Base-by-base conservation (phyloP, 1,140 invertebrate species). In the Ips typographus region DNA sequence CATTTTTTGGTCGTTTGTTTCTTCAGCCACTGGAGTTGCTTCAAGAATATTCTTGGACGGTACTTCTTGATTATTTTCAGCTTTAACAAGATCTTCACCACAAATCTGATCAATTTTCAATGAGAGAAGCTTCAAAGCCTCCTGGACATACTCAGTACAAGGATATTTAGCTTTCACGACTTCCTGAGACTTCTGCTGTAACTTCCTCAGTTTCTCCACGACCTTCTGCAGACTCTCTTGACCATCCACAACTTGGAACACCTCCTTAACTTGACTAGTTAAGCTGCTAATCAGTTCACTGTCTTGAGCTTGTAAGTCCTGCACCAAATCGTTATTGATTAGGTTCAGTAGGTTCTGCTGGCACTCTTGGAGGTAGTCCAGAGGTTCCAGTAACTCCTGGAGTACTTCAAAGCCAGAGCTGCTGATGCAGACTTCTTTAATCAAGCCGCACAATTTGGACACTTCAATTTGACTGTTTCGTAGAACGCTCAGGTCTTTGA, bases 91-190 rank as follows among this genome's bases (percentile, higher is more conserved):
- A 8, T 49, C 3, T 49, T 3, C 44, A 49, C 40, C 40, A 47
- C 40, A 63, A 43, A 73, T 63, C 37, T 74, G 56, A 43, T 72
- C 69, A 22, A 74, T 63, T 44, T 71, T 71, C 39, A 74, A 36
- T 44, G 51, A 8, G 3, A 75, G 57, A 8, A 75, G 55, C 66
- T 75, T 75, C 39, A 73, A 37, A 41, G 74, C 69, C 68, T 75
- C 74, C 41, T 68, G 47, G 43, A 74, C 61, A 47, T 71, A 72
- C 49, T 75, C 67, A 7, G 2, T 3, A 40, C 39, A 60, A 22
- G 43, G 36, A 40, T 58, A 8, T 40, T 38, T 39, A 40, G 8
- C 40, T 41, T 42, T 36, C 5, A 43, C 1, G 56, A 55, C n/a
- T 4, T 41, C 38, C 37, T 4, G n/a, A 5, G 39, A 3, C n/a